Evolutionary conservation across 2,113 vertebrate species (phyloP).

Genomic region (Chloroceryle aenea): DNA sequence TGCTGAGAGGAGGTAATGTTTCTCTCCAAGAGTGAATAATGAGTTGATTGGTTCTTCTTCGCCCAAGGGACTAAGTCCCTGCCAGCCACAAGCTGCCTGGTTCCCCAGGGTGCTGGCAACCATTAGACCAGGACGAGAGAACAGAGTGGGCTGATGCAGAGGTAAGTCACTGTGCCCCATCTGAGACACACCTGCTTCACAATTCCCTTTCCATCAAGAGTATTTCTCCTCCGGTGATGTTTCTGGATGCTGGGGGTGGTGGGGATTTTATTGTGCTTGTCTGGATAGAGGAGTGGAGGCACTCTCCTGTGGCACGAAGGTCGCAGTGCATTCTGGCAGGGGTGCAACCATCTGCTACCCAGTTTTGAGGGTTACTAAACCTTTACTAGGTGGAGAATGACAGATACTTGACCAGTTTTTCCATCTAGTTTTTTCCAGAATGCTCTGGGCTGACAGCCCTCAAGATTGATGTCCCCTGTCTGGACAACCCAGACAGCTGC

Average conservation of each 20-base stretch:
- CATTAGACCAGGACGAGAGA: neutral
- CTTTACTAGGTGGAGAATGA: neutral
- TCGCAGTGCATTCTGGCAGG: neutral
- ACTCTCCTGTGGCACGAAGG: neutral
- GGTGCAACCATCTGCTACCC: neutral
- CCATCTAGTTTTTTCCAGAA: neutral
- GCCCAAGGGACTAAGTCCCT: neutral
- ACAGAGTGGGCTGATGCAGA: neutral
- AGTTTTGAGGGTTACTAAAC: neutral
- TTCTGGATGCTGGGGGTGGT: neutral
- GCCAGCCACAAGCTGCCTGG: rapidly evolving
- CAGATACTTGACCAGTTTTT: neutral
- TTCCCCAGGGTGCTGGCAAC: neutral
- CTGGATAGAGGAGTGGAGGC: neutral
- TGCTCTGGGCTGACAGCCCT: neutral
- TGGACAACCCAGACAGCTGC: neutral
- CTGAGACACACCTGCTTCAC: neutral
- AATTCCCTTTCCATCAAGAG: neutral
- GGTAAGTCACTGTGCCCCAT: neutral
- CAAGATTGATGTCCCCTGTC: neutral
- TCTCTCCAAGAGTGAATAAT: neutral
- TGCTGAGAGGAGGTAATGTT: neutral
- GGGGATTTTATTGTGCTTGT: neutral
- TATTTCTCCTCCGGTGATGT: neutral
- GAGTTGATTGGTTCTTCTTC: neutral